Evolutionary conservation across 2,113 vertebrate genomes (phyloP).

Genomic region (Oncorhynchus tshawytscha): DNA sequence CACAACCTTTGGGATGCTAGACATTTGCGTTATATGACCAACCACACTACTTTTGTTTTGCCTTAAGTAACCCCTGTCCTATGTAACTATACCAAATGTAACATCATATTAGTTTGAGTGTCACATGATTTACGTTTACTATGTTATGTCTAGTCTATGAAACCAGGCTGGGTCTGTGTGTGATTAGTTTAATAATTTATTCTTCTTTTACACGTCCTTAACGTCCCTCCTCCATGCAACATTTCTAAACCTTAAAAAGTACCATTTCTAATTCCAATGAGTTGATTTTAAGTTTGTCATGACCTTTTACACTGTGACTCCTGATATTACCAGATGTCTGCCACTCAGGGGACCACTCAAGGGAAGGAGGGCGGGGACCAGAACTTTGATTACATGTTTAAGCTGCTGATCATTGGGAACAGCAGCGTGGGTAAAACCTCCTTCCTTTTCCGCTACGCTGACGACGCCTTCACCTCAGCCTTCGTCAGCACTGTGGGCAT

Average conservation of each 20-base stretch:
- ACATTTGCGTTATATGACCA: too few relatives aligned
- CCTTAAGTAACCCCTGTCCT: too few relatives aligned
- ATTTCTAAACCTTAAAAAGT: not conserved
- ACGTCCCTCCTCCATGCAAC: not conserved
- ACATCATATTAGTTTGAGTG: too few relatives aligned
- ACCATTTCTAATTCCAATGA: not conserved
- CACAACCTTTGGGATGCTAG: too few relatives aligned
- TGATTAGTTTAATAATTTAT: not conserved
- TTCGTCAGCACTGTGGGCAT: constrained; percentile 98
- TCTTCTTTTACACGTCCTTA: not conserved
- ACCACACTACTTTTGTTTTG: too few relatives aligned
- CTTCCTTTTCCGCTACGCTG: constrained; percentile 95
- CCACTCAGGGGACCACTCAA: constrained; percentile 81
- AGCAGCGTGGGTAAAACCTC: constrained; percentile 94
- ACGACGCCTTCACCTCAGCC: constrained; percentile 95
- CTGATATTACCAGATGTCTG: constrained; percentile 79
- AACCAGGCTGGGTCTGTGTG: too few relatives aligned
- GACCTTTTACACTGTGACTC: not conserved
- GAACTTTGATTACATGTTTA: constrained; percentile 97
- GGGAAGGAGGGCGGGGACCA: constrained; percentile 90
- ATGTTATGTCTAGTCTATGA: too few relatives aligned
- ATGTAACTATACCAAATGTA: too few relatives aligned
- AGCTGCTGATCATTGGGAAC: constrained; percentile 91
- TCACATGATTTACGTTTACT: too few relatives aligned
- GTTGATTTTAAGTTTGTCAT: not conserved